Evolutionary conservation across 2,797 vertebrate genomes (phyloP).

Genomic region (Fratercula arctica): DNA sequence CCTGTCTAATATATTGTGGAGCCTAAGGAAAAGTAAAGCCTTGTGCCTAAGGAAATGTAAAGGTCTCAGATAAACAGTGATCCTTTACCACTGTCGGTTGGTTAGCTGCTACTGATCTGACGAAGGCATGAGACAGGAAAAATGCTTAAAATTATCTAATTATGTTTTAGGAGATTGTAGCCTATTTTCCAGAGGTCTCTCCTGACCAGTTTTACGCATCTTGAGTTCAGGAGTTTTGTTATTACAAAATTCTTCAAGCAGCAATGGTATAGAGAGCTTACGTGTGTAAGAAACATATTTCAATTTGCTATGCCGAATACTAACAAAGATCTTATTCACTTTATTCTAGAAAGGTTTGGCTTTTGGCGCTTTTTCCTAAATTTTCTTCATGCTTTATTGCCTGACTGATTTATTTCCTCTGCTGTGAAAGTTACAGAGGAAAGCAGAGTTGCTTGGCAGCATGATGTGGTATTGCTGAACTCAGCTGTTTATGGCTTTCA

Average conservation of each 20-base stretch:
- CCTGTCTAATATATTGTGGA: not conserved
- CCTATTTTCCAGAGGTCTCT: not conserved
- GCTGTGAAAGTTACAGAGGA: constrained; percentile 53
- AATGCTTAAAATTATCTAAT: not conserved
- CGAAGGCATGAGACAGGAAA: not conserved
- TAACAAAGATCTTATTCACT: constrained; percentile 59
- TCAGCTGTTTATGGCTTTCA: constrained; percentile 60
- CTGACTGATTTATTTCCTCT: constrained; percentile 69
- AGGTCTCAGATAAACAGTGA: not conserved
- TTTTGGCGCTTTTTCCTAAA: constrained; percentile 5
- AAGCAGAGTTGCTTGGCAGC: constrained; percentile 55
- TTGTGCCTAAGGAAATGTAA: not conserved
- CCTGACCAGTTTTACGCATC: not conserved
- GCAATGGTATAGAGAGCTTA: not conserved
- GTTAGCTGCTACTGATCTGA: not conserved
- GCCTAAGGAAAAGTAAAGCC: too few species aligned
- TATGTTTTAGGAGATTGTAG: not conserved
- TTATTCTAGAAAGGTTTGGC: constrained; percentile 41
- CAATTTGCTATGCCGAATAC: constrained; percentile 8
- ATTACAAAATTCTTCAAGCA: constrained; percentile 16
- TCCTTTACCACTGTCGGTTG: not conserved
- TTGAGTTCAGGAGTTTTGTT: not conserved
- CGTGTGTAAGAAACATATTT: not conserved
- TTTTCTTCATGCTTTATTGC: constrained; percentile 64
- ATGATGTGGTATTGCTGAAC: constrained; percentile 57